phyloP scores from a whole-genome alignment of 1,140 invertebrate genomes.

The Gonatopus flavifemur region DNA sequence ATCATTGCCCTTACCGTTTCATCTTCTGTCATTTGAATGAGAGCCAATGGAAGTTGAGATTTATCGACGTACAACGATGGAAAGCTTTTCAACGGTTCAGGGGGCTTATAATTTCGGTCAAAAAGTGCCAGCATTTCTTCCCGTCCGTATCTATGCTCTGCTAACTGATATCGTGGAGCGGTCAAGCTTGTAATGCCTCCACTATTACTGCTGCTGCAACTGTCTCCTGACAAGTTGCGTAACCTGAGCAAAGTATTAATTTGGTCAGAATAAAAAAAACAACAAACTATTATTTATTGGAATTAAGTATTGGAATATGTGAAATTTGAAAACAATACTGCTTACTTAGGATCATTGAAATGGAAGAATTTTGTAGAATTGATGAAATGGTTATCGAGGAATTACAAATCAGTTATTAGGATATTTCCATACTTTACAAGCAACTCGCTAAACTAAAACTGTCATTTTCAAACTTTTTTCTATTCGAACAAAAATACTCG shows the following conservation, averaged over 20 bases:
- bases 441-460: too few species aligned
- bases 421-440: too few species aligned
- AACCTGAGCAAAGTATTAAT: constrained; percentile 57
- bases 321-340: background rate
- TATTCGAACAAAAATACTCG: background rate
- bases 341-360: too few species aligned
- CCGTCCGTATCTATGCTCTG: constrained; percentile 78
- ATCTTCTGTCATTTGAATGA: constrained; percentile 77
- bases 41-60: constrained; percentile 74
- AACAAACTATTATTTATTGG: background rate
- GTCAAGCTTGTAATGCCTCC: constrained; percentile 53
- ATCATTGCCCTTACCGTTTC: constrained; percentile 74
- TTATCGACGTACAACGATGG: constrained; percentile 73
- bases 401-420: too few species aligned
- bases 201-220: constrained; percentile 48
- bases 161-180: constrained; percentile 64
- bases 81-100: constrained; percentile 67
- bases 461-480: too few species aligned
- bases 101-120: constrained; percentile 67
- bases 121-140: constrained; percentile 88
- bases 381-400: too few species aligned
- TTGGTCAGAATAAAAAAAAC: background rate
- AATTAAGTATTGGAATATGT: background rate
- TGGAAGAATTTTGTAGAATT: too few species aligned
- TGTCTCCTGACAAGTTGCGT: constrained; percentile 65